Evolutionary conservation across 2,113 vertebrate genomes (phyloP).

Genomic region (Colinus virginianus): DNA sequence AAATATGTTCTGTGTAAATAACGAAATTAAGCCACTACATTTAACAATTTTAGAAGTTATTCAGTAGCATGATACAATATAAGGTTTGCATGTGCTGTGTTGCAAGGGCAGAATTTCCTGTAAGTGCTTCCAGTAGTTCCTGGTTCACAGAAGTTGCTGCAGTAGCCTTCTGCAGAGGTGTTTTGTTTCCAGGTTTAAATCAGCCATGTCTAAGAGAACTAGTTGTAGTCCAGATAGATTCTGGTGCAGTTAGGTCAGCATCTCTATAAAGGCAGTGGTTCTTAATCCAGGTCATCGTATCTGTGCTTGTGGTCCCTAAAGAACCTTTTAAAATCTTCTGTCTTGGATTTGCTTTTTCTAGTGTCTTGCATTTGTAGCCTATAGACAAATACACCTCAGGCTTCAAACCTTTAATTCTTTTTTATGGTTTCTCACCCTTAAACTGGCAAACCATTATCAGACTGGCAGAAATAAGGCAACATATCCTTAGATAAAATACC

Average conservation of each 20-base stretch:
- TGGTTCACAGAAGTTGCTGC: not conserved
- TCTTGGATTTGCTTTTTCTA: not conserved
- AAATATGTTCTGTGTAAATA: not conserved
- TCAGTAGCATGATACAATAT: accelerated
- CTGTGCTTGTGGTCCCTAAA: not conserved
- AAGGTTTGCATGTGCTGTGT: not conserved
- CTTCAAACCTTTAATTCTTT: not conserved
- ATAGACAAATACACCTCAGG: not conserved
- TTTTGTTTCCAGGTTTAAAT: not conserved
- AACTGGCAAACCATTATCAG: not conserved
- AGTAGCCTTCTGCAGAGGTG: not conserved
- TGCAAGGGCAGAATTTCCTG: not conserved
- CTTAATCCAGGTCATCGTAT: not conserved
- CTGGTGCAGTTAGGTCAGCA: not conserved
- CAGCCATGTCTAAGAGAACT: accelerated
- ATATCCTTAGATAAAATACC: not conserved
- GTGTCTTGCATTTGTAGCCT: not conserved
- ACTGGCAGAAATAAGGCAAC: not conserved
- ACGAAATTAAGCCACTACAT: not conserved
- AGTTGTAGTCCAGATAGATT: not conserved
- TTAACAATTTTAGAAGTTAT: not conserved
- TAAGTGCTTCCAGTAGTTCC: not conserved
- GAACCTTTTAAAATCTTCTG: not conserved
- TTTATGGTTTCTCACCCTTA: not conserved
- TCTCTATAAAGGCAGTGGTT: not conserved